A percentile compares a stretch with the other conserved stretches of the same genome.
phyloP scores from a whole-genome alignment of 2,113 vertebrate genomes.

The Stegostoma tigrinum region DNA sequence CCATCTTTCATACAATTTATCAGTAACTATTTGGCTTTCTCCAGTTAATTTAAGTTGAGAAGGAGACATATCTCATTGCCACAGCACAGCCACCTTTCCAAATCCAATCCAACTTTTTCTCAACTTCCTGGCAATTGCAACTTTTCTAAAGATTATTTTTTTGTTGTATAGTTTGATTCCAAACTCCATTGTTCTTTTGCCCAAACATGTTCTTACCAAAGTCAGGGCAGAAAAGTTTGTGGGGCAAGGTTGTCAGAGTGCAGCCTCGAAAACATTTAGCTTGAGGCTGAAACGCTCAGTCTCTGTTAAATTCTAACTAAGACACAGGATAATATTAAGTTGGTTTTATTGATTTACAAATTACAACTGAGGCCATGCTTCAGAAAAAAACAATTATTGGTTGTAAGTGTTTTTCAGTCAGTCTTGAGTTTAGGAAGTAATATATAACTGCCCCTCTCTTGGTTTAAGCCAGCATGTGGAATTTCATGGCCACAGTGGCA shows the following conservation, averaged over 20 bases:
- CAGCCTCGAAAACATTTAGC: too few relatives aligned
- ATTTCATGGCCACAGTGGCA: slow-evolving; percentile 76
- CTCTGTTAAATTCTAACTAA: not conserved
- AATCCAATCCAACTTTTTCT: not conserved
- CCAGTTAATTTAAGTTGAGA: not conserved
- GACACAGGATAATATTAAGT: not conserved
- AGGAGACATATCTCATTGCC: not conserved
- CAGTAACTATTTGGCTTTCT: not conserved
- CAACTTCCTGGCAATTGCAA: not conserved
- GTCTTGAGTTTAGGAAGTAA: not conserved
- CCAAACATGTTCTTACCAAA: not conserved
- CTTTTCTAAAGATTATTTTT: not conserved
- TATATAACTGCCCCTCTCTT: not conserved
- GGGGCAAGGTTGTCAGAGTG: not conserved
- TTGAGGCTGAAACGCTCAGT: not conserved
- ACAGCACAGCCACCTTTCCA: not conserved
- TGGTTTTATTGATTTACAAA: not conserved
- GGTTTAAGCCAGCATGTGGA: slow-evolving; percentile 38
- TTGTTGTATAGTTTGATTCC: not conserved
- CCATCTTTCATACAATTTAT: not conserved
- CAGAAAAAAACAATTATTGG: not conserved
- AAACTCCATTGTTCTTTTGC: not conserved
- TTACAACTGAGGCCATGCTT: not conserved
- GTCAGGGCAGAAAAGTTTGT: not conserved
- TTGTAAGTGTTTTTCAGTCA: not conserved